Evolutionary conservation across 2,888 invertebrate species (phyloP), one percentile per base, ranked within the genome.

Genomic region (Drosophila nigritarsus): DNA sequence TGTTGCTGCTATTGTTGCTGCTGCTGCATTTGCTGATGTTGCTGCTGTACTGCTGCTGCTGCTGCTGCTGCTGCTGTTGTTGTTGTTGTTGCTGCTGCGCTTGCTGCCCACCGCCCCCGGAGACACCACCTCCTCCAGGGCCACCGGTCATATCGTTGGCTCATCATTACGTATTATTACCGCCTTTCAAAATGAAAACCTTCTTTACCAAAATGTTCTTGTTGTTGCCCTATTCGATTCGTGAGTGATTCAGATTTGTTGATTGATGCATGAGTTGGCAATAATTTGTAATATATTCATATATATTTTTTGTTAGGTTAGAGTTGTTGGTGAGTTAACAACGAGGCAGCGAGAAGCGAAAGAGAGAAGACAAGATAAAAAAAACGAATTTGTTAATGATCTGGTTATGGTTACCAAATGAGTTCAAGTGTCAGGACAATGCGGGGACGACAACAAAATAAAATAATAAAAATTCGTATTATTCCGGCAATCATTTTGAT

Each of bases 91-190:
- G 73, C 2, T 81, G 77, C 68, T 62, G 63, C 78, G 76, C 64
- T 73, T 67, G 55, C 58, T 75, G 82, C 73, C 80, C 83, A 73
- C 78, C 78, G 64, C 75, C 79, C 75, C 83, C 88, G 71, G 72
- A 75, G 67, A 70, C 90, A 64, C 83, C 89, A 66, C 90, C 89
- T 75, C 82, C 90, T 81, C 90, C 92, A 90, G 85, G 89, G 87
- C 91, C 91, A 91, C 91, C 91, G 91, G 91, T 91, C 91, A 91
- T 91, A 91, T 91, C 92, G 91, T 92, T 92, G 92, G 92, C 91
- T 93, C 93, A 93, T 93, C 93, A 92, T 93, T 93, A 92, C 92
- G 93, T 92, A 92, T 93, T 92, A 91, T 93, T 92, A 91, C 93
- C 91, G 88, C 93, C 93, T 92, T 93, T 93, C 87, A 93, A 92